Conservation (phyloP, 2,113 vertebrate species). For the Scolopax mira region DNA sequence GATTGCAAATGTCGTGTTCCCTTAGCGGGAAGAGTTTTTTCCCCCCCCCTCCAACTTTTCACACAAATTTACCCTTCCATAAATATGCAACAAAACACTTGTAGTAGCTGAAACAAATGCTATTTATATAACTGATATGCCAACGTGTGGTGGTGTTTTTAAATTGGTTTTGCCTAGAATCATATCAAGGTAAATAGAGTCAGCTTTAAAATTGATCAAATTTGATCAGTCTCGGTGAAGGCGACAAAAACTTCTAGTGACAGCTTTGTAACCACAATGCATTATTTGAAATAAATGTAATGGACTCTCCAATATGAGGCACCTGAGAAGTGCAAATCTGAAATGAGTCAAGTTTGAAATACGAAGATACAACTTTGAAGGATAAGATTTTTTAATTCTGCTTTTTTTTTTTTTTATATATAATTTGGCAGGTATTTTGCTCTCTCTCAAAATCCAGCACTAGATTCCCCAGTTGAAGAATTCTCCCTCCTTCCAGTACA, state of each 20-base stretch:
- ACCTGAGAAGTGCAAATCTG: not conserved
- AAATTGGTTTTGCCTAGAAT: not conserved
- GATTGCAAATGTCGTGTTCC: conserved; percentile 42
- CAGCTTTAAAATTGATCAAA: not conserved
- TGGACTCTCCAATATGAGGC: not conserved
- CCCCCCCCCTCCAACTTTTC: not conserved
- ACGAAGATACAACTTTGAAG: not conserved
- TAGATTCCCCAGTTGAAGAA: not conserved
- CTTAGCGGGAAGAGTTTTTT: not conserved
- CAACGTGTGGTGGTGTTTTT: not conserved
- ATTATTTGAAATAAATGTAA: not conserved
- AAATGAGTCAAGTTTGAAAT: not conserved
- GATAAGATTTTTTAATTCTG: not conserved
- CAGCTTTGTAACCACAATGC: not conserved
- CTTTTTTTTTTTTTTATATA: not conserved
- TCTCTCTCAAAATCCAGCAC: not conserved
- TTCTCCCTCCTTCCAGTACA: not conserved
- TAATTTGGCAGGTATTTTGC: not conserved
- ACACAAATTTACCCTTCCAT: conserved; percentile 28
- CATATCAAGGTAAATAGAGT: conserved; percentile 18
- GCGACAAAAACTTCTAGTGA: not conserved
- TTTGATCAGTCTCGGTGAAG: not conserved
- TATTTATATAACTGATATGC: conserved; percentile 50
- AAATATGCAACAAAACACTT: conserved; percentile 54
- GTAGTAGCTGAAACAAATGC: conserved; percentile 46